Base-by-base conservation (phyloP, 2,797 vertebrate species). In the Siniperca undulata region DNA sequence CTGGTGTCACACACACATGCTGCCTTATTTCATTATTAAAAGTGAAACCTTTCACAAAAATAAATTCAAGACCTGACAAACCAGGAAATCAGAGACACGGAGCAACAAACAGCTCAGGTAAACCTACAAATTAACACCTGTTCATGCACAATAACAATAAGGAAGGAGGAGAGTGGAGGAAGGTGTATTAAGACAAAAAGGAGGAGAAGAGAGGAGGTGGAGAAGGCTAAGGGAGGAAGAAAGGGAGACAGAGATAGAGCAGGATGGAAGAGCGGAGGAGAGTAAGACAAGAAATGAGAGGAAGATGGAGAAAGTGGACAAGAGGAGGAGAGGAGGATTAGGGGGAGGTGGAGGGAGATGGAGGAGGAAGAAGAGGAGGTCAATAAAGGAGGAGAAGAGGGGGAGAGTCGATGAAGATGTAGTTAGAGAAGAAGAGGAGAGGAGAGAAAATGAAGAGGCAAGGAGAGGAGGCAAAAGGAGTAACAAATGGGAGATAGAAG, bases 1-100 rank as follows among this genome's bases (percentile, higher is more conserved):
- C 55, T 46, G 22, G 2, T 46, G 38, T 58, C 64, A 19, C 53
- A 50, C 12, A 42, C 40, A 42, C 40, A 42, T 11, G 7, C 42
- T 0, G 10, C 16, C 9, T 24, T 0, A 2, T 38, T 50, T 30
- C 22, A 7, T 27, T 3, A 27, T 3, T 16, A 5, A 36, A 38
- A 14, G 58, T 19, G 34, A 59, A 53, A 53, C 44, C 7, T 17
- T 27, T 24, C 14, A 53, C 1, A 19, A 5, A 19, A 65, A 38
- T 0, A 7, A 36, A 14, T 4, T 1, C 9, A 22, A 46, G 7
- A 22, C 10, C 5, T 9, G 1, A 53, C 7, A 13, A 5, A 52
- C 3, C 24, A 27, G 34, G 11, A n/a, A 42, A 5, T 16, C 60
- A 14, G 20, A 44, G 30, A 62, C 40, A 3, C 8, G 1, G 20